Conservation (phyloP, 2,113 vertebrate species). For the Phylloscopus whistleri region DNA sequence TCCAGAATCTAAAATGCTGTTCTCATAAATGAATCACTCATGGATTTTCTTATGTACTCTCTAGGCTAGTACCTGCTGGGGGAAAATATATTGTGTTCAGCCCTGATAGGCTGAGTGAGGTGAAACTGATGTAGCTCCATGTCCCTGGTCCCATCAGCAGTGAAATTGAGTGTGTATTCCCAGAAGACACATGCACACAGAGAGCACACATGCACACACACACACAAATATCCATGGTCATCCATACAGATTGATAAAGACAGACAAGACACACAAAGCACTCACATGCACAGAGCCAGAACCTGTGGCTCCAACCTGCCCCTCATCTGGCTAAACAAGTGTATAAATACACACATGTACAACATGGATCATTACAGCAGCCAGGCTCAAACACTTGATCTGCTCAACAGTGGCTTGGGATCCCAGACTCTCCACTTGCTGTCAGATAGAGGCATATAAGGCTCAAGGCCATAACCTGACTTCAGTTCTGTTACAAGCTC, state of each 20-base stretch:
- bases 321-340: neutral
- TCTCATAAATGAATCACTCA: neutral
- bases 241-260: neutral
- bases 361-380: neutral
- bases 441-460: neutral
- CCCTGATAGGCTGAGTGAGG: neutral
- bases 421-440: neutral
- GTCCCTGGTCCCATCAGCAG: neutral
- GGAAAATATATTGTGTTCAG: accelerated
- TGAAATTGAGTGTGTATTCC: neutral
- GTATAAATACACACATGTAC: neutral
- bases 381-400: neutral
- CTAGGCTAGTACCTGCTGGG: neutral
- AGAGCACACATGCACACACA: too few relatives aligned
- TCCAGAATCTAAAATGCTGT: neutral
- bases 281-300: neutral
- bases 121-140: neutral
- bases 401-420: neutral
- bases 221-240: accelerated
- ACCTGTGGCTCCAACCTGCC: neutral
- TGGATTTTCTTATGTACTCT: neutral
- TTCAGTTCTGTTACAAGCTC: neutral
- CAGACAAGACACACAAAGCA: neutral
- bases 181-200: neutral
- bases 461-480: neutral